Conservation (phyloP, 2,797 vertebrate genomes). For the Rhinella marina region DNA sequence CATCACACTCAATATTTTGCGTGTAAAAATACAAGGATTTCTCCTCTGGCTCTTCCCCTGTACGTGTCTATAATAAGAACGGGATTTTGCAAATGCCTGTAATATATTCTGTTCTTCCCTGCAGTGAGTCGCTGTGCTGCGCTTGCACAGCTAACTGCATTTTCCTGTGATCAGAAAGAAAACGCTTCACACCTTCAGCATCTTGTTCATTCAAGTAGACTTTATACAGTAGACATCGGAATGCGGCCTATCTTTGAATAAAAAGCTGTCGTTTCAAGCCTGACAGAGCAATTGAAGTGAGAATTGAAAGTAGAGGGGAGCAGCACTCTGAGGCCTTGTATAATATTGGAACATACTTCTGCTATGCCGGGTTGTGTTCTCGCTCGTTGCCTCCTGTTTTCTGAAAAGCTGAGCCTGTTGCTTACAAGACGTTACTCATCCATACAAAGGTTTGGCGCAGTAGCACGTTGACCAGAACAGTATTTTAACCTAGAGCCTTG, state of each 20-base stretch:
- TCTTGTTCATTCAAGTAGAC: slow-evolving; percentile 71
- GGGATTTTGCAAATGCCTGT: slow-evolving; percentile 65
- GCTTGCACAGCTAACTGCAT: slow-evolving; percentile 72
- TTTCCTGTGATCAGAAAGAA: slow-evolving; percentile 72
- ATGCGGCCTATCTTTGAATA: slow-evolving; percentile 68
- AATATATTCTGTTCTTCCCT: slow-evolving; percentile 73
- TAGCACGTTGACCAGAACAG: neutral
- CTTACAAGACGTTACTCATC: neutral
- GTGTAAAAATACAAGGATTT: slow-evolving; percentile 31
- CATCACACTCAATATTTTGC: neutral
- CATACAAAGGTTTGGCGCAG: neutral
- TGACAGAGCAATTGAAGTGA: slow-evolving; percentile 66
- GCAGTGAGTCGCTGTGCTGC: slow-evolving; percentile 73
- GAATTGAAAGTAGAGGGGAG: slow-evolving; percentile 64
- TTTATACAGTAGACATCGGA: slow-evolving; percentile 72
- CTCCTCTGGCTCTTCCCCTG: slow-evolving; percentile 32
- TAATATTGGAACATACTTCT: slow-evolving; percentile 61
- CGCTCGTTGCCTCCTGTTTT: neutral
- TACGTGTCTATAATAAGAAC: slow-evolving; percentile 65
- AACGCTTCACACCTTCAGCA: slow-evolving; percentile 73
- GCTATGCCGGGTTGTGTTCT: neutral
- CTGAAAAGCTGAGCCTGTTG: neutral
- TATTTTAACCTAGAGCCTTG: neutral
- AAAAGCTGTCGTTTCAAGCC: slow-evolving; percentile 58
- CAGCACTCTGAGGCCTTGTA: slow-evolving; percentile 47